These are phyloP conservation scores for Cheracebus regulus DNA, from an alignment of 2,797 vertebrate species.

Conservation along the genomic window DNA sequence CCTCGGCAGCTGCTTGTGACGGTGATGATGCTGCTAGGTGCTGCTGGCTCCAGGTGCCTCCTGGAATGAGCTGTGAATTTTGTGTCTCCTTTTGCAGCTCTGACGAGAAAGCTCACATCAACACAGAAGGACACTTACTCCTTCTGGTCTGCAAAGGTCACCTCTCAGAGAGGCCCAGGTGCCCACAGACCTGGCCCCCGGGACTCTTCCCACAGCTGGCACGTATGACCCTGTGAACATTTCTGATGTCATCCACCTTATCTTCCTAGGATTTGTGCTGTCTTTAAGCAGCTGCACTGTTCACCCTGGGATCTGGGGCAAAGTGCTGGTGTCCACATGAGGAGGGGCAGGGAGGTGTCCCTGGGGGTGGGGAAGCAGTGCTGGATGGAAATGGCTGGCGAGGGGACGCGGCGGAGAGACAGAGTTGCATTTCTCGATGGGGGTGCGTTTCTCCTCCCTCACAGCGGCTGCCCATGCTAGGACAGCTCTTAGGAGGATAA, in stretches of 20 bases:
- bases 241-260: not conserved
- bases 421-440: no score
- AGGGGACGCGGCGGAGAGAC: rapidly evolving
- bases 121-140: not conserved
- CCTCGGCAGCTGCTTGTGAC: rapidly evolving
- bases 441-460: rapidly evolving
- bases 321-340: not conserved
- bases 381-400: not conserved
- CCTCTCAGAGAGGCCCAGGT: not conserved
- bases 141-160: rapidly evolving
- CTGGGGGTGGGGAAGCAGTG: not conserved
- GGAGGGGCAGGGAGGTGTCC: not conserved
- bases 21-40: rapidly evolving
- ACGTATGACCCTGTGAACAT: rapidly evolving
- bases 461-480: rapidly evolving
- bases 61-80: not conserved
- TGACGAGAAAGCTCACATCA: not conserved
- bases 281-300: no score
- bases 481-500: not conserved
- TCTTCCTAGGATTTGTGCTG: not conserved
- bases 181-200: not conserved
- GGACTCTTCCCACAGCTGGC: not conserved
- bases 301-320: not conserved
- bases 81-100: not conserved
- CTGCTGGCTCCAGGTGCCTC: not conserved